phyloP scores from a whole-genome alignment of 2,797 vertebrate genomes.

The Kryptopterus vitreolus region DNA sequence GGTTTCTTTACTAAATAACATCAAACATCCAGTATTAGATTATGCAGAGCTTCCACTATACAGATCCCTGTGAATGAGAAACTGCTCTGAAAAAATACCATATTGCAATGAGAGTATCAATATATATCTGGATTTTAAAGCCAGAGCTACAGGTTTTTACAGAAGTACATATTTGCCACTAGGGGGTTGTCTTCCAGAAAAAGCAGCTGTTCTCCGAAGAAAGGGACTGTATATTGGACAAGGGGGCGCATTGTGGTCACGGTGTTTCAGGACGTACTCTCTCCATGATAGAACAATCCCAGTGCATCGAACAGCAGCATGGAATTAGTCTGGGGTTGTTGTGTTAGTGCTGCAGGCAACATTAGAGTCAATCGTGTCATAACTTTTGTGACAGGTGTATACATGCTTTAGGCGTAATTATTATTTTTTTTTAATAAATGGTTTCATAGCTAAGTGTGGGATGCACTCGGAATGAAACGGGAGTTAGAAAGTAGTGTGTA shows the following conservation, averaged over 20 bases:
- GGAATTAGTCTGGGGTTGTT: conserved; percentile 21
- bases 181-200: background rate
- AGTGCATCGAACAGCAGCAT: conserved; percentile 54
- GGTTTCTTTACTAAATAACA: background rate
- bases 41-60: background rate
- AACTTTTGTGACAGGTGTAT: background rate
- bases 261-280: background rate
- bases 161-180: background rate
- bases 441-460: conserved; percentile 32
- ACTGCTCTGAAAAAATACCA: background rate
- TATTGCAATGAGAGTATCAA: background rate
- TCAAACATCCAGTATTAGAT: background rate
- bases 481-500: conserved; percentile 34
- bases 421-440: background rate
- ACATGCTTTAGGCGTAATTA: background rate
- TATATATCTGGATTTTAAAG: conserved; percentile 3
- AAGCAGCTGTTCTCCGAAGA: background rate
- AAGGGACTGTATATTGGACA: background rate
- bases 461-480: conserved; percentile 16
- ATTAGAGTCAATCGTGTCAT: conserved; percentile 1
- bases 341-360: conserved; percentile 27
- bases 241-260: background rate
- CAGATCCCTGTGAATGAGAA: background rate
- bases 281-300: conserved; percentile 34
- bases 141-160: background rate